phyloP scores from a whole-genome alignment of 2,888 invertebrate species.

The Aporophyla lueneburgensis region DNA sequence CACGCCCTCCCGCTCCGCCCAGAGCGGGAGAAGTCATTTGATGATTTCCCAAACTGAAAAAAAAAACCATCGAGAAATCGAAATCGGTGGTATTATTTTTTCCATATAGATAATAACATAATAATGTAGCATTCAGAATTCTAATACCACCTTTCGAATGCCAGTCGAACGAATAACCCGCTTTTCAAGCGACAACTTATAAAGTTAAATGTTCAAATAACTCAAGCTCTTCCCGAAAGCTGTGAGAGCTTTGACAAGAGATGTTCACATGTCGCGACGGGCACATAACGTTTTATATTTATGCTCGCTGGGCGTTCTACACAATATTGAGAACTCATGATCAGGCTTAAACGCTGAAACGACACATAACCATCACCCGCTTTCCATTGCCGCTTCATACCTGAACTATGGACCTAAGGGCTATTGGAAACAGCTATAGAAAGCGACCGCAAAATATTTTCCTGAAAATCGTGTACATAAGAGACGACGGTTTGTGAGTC shows the following conservation, averaged over 20 bases:
- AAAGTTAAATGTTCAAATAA: slow-evolving; percentile 20
- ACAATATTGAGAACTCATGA: slow-evolving; percentile 73
- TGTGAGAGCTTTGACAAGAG: slow-evolving; percentile 61
- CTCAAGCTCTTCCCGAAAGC: slow-evolving; percentile 48
- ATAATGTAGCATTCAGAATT: background rate
- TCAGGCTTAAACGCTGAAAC: slow-evolving; percentile 63
- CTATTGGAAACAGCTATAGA: slow-evolving; percentile 71
- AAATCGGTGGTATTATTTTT: background rate
- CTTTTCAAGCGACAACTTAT: slow-evolving; percentile 16
- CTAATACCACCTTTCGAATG: background rate
- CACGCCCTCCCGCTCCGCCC: too few species aligned
- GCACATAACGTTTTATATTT: slow-evolving; percentile 77
- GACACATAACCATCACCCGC: slow-evolving; percentile 59
- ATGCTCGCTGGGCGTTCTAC: slow-evolving; percentile 74
- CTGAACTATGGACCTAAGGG: slow-evolving; percentile 54
- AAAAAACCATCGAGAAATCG: background rate
- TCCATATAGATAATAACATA: too few species aligned
- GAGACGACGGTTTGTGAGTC: slow-evolving; percentile 76
- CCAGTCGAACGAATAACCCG: background rate
- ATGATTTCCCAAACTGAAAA: too few species aligned
- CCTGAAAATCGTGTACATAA: slow-evolving; percentile 81
- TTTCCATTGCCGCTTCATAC: slow-evolving; percentile 71
- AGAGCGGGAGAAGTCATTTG: too few species aligned
- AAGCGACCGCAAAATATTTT: slow-evolving; percentile 78
- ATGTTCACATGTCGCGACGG: slow-evolving; percentile 71